Conservation (phyloP, 2,888 invertebrate species). For the Hybos culiciformis region DNA sequence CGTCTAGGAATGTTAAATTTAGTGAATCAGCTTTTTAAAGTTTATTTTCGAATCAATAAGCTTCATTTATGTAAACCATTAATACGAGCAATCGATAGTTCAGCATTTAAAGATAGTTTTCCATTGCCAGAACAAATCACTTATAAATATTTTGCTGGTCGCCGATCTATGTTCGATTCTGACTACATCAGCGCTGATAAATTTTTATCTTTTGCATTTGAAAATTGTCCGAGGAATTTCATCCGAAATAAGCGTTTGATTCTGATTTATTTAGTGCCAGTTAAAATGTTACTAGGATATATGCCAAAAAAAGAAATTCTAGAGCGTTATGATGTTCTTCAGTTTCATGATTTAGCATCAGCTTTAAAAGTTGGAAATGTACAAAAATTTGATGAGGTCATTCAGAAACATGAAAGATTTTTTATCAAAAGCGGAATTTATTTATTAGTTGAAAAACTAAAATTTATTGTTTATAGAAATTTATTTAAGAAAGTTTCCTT, state of each 20-base stretch:
- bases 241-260: constrained; percentile 80
- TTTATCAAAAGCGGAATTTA: constrained; percentile 97
- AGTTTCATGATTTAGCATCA: constrained; percentile 79
- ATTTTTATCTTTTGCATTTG: constrained; percentile 83
- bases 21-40: constrained; percentile 92
- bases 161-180: constrained; percentile 97
- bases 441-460: constrained; percentile 89
- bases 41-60: constrained; percentile 84
- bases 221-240: constrained; percentile 69
- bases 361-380: constrained; percentile 87
- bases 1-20: constrained; percentile 90
- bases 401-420: constrained; percentile 77
- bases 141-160: constrained; percentile 91
- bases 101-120: constrained; percentile 78
- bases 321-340: constrained; percentile 76
- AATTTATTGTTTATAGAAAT: constrained; percentile 89
- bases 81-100: constrained; percentile 91
- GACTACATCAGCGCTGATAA: constrained; percentile 89
- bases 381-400: constrained; percentile 63
- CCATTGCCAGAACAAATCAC: constrained; percentile 88
- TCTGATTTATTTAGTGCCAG: constrained; percentile 88
- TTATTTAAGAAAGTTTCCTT: constrained; percentile 81
- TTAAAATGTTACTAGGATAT: constrained; percentile 91
- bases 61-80: constrained; percentile 84
- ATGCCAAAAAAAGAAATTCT: constrained; percentile 76